A percentile compares a stretch with the other conserved stretches of the same genome.
Evolutionary conservation across 2,888 invertebrate genomes (phyloP).

Genomic region (Metalampra italica): DNA sequence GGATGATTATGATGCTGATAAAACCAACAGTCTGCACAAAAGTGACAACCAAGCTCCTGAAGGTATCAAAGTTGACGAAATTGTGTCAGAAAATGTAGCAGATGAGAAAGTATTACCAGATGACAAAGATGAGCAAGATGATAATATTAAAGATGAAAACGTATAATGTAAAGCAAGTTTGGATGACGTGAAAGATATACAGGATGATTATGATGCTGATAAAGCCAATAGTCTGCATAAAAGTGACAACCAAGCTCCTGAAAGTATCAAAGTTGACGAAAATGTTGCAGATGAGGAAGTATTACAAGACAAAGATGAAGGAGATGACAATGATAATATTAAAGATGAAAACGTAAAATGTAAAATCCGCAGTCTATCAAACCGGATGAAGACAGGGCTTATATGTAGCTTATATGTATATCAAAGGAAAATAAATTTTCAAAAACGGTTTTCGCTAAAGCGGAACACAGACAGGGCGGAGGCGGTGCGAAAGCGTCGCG

Average conservation of each 20-base stretch:
- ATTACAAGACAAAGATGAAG: too few species aligned
- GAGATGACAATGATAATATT: constrained; percentile 6
- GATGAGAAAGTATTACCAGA: too few species aligned
- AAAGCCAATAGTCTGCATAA: neutral
- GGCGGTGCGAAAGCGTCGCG: too few species aligned
- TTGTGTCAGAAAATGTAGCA: constrained; percentile 7
- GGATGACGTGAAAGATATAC: constrained; percentile 67
- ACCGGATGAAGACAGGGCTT: too few species aligned
- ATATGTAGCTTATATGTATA: too few species aligned
- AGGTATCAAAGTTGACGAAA: neutral
- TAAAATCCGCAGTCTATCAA: too few species aligned
- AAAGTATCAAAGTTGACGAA: neutral
- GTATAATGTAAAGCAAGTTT: constrained; percentile 47
- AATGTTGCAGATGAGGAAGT: too few species aligned
- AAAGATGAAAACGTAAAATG: neutral
- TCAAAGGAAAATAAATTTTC: too few species aligned
- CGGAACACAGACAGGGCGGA: too few species aligned
- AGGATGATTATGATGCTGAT: constrained; percentile 32
- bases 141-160: neutral
- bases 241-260: neutral
- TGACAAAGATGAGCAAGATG: too few species aligned
- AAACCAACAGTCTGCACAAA: neutral
- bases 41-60: neutral
- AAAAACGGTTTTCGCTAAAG: too few species aligned
- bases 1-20: constrained; percentile 28